Conservation (phyloP, 2,888 invertebrate genomes). For the Mesodorylaimus sp. region DNA sequence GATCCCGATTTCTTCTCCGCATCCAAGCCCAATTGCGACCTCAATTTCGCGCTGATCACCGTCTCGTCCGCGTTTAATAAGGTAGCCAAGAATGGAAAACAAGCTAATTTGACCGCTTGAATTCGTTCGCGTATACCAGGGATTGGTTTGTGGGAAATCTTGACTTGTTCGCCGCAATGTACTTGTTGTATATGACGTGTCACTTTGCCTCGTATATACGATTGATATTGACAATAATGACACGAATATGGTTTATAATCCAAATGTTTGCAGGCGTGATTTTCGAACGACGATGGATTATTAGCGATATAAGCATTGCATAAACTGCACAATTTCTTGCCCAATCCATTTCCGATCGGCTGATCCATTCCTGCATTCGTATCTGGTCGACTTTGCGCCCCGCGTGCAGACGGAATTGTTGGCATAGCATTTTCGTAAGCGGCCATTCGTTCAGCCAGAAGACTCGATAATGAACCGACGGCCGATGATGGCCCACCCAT, state of each 20-base stretch:
- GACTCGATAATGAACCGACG: background rate
- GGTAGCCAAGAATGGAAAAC: slow-evolving; percentile 9
- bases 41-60: background rate
- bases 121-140: slow-evolving; percentile 10
- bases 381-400: background rate
- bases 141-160: slow-evolving; percentile 5
- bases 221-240: slow-evolving; percentile 6
- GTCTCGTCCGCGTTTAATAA: background rate
- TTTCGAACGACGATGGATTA: slow-evolving; percentile 9
- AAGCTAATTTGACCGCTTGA: background rate
- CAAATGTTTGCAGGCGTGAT: slow-evolving; percentile 11
- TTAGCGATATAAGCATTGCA: slow-evolving; percentile 8
- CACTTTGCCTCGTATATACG: slow-evolving; percentile 11
- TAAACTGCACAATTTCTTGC: slow-evolving; percentile 5
- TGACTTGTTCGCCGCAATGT: background rate
- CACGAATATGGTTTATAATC: slow-evolving; percentile 11
- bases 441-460: background rate
- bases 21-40: background rate
- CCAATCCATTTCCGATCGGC: background rate
- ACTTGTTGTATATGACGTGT: slow-evolving; percentile 10
- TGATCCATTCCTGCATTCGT: background rate
- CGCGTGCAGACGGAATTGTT: background rate
- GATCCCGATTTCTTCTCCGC: background rate
- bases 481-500: background rate
- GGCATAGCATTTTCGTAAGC: background rate